Percentiles rank a stretch among this genome's conserved stretches.
Evolutionary conservation across 2,888 invertebrate genomes (phyloP).

Genomic region (Sarcophaga caerulescens): DNA sequence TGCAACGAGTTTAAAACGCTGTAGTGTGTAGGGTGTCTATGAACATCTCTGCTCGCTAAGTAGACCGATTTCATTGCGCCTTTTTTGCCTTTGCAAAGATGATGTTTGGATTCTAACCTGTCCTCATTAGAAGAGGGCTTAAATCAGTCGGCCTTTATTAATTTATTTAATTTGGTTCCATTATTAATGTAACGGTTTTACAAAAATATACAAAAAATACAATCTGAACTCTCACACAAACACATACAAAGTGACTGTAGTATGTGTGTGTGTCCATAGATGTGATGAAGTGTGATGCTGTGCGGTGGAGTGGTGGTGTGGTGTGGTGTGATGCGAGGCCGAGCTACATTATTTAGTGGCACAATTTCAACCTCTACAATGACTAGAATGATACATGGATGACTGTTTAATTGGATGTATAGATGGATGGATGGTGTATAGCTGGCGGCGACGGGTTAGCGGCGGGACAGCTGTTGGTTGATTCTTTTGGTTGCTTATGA

Average conservation of each 20-base stretch:
- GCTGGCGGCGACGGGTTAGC: too few relatives aligned
- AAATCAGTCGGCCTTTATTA: background rate
- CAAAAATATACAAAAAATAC: too few relatives aligned
- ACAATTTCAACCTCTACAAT: slow-evolving; percentile 3
- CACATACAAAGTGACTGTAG: background rate
- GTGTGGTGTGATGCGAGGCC: background rate
- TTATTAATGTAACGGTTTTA: too few relatives aligned
- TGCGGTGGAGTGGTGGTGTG: background rate
- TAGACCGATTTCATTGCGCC: too few relatives aligned
- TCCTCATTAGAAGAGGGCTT: background rate
- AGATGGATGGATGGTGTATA: slow-evolving; percentile 12
- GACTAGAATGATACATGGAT: background rate
- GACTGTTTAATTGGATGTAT: slow-evolving; percentile 20
- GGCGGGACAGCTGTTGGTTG: slow-evolving; percentile 21
- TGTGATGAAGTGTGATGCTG: background rate
- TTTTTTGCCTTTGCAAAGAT: too few relatives aligned
- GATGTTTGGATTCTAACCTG: too few relatives aligned
- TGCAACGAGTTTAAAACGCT: too few relatives aligned
- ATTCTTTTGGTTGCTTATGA: slow-evolving; percentile 45
- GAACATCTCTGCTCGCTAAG: too few relatives aligned
- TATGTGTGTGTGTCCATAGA: background rate
- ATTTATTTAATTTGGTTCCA: background rate
- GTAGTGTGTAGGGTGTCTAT: too few relatives aligned
- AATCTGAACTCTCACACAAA: background rate
- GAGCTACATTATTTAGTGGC: background rate